These are phyloP conservation scores for Tricholaema leucomelas DNA, from an alignment of 2,113 vertebrate genomes.

Conservation along the genomic window DNA sequence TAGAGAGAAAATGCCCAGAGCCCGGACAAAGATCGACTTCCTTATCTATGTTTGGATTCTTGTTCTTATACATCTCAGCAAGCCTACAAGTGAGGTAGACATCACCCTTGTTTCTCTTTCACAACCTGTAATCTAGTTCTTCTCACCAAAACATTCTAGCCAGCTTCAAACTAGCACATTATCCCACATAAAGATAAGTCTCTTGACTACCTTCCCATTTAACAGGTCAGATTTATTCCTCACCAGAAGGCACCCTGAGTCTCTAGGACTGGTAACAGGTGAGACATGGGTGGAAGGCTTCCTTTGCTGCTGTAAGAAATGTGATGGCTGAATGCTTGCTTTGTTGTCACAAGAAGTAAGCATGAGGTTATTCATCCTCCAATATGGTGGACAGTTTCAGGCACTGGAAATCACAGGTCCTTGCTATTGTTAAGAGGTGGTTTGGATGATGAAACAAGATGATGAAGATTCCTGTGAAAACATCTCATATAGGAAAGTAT, in stretches of 20 bases:
- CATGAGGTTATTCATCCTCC: background rate
- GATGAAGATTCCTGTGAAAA: background rate
- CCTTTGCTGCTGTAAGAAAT: background rate
- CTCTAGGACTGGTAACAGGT: background rate
- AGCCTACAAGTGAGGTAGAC: no score
- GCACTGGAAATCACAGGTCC: background rate
- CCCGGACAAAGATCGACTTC: no score
- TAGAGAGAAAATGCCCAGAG: no score
- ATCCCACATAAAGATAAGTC: accelerated
- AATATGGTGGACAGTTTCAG: background rate
- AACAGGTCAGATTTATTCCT: background rate
- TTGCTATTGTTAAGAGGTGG: background rate
- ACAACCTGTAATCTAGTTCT: no score
- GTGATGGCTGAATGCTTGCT: background rate
- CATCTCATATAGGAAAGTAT: background rate
- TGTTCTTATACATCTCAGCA: no score
- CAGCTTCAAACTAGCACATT: no score
- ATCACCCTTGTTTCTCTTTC: no score
- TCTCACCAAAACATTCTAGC: no score
- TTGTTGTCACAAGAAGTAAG: background rate
- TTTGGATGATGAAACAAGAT: background rate
- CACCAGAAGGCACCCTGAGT: background rate
- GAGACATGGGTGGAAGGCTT: background rate
- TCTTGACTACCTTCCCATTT: background rate
- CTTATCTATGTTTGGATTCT: no score